Conservation (phyloP, 2,888 invertebrate genomes). For the Lochmaea capreae region DNA sequence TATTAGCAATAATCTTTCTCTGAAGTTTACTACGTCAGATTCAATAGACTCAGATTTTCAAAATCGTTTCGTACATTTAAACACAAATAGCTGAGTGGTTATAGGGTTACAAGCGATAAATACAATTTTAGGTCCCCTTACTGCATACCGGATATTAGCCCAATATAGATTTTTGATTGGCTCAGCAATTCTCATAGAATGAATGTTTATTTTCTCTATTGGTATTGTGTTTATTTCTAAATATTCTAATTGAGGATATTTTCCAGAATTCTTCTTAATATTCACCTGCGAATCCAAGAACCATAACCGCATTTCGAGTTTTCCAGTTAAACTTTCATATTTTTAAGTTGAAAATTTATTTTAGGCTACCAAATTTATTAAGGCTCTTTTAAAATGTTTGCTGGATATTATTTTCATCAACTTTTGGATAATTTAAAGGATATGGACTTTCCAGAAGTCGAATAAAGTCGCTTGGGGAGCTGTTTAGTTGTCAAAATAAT, state of each 20-base stretch:
- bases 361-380: too few species aligned
- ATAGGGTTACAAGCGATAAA: slow-evolving; percentile 54
- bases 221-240: slow-evolving; percentile 34
- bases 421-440: too few species aligned
- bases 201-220: slow-evolving; percentile 49
- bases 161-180: slow-evolving; percentile 66
- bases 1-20: slow-evolving; percentile 66
- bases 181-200: slow-evolving; percentile 67
- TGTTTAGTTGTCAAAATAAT: too few species aligned
- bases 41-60: slow-evolving; percentile 53
- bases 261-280: neutral
- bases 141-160: slow-evolving; percentile 57
- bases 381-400: too few species aligned
- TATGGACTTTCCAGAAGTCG: too few species aligned
- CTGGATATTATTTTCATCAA: too few species aligned
- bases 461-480: too few species aligned
- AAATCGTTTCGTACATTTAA: slow-evolving; percentile 47
- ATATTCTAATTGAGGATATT: slow-evolving; percentile 10
- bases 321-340: too few species aligned
- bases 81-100: slow-evolving; percentile 55
- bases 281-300: slow-evolving; percentile 43
- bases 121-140: slow-evolving; percentile 59
- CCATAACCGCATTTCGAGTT: neutral
- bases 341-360: too few species aligned
- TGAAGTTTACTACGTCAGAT: slow-evolving; percentile 52